Conservation (phyloP, 2,888 invertebrate species). For the Hyles lineata region DNA sequence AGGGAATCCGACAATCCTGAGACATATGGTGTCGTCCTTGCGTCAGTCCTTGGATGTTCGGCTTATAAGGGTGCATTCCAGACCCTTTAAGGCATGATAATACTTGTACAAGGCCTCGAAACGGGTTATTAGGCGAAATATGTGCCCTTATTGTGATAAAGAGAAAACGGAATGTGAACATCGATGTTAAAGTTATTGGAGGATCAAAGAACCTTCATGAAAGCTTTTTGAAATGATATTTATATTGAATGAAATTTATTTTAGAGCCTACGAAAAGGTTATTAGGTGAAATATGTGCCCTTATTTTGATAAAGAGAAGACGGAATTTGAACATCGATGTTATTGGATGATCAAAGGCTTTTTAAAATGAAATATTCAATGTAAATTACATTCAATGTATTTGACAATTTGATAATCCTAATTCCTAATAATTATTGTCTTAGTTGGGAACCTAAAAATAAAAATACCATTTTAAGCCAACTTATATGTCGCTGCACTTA, state of each 20-base stretch:
- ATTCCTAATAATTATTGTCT: no score
- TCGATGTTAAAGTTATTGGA: not conserved
- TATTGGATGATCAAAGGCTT: not conserved
- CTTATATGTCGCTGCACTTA: no score
- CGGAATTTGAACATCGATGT: not conserved
- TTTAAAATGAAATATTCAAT: no score
- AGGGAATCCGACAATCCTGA: conserved; percentile 5
- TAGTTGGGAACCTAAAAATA: no score
- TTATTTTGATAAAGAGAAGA: not conserved
- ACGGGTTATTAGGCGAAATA: not conserved
- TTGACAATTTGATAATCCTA: no score
- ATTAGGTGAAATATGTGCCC: no score
- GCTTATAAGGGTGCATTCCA: conserved; percentile 7
- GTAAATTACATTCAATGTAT: no score
- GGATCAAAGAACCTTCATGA: not conserved
- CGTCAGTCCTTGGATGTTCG: not conserved
- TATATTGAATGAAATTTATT: no score
- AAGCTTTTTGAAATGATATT: no score
- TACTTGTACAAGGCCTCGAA: not conserved
- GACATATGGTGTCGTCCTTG: conserved; percentile 16
- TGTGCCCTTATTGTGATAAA: not conserved
- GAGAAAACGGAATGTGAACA: not conserved
- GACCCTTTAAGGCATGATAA: conserved; percentile 15
- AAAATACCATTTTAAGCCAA: no score
- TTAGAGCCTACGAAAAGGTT: not conserved